Evolutionary conservation across 2,113 vertebrate genomes (phyloP).

Genomic region (Sturnus vulgaris): DNA sequence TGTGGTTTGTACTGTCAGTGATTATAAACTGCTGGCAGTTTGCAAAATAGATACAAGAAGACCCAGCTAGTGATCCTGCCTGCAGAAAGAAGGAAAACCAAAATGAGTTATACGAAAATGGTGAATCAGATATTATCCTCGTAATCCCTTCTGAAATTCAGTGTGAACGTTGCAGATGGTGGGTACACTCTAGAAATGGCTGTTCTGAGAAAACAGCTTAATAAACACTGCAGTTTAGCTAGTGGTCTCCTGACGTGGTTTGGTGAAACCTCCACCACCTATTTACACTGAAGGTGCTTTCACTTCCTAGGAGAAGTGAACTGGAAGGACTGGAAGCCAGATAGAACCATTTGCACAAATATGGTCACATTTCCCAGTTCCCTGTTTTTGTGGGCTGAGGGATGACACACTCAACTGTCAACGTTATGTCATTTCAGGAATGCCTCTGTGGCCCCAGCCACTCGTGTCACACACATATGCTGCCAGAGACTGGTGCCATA

Average conservation of each 20-base stretch:
- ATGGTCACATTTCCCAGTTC: background rate
- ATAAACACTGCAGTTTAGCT: background rate
- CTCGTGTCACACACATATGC: accelerated
- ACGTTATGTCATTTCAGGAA: background rate
- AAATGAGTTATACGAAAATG: background rate
- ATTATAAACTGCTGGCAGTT: background rate
- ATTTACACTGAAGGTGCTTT: background rate
- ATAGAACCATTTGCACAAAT: background rate
- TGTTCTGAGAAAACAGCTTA: background rate
- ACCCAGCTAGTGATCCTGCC: background rate
- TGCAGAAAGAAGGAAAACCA: background rate
- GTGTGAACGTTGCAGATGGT: background rate
- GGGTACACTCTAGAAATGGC: background rate
- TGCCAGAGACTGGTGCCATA: background rate
- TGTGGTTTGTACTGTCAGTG: background rate
- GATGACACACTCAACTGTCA: background rate
- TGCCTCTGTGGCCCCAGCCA: accelerated
- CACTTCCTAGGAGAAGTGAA: background rate
- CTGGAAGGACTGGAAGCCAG: background rate
- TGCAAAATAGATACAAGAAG: background rate
- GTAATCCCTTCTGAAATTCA: background rate
- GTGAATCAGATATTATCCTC: background rate
- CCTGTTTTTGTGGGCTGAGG: background rate
- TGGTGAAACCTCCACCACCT: background rate
- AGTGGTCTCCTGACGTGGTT: background rate